A percentile compares a stretch with the other conserved stretches of the same genome.
Conservation (phyloP, 2,797 vertebrate species). For the Psittacula derbiana region DNA sequence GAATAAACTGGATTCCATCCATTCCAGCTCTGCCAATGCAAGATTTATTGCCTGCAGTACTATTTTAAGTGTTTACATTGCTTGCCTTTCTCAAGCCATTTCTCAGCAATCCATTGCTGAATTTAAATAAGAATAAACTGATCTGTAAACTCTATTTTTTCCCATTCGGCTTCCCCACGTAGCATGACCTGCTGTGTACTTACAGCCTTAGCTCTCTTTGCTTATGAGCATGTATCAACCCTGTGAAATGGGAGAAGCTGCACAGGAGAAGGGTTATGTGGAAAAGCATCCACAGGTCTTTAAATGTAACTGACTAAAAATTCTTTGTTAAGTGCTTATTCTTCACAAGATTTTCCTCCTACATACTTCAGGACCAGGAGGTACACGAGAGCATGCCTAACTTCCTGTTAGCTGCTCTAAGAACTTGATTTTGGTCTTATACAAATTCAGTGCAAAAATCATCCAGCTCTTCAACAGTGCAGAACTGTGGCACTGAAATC, state of each 20-base stretch:
- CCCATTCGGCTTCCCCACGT: not conserved
- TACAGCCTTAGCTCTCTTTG: not conserved
- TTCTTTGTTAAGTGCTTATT: not conserved
- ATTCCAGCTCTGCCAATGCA: slow-evolving; percentile 1
- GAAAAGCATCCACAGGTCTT: not conserved
- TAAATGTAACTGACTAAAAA: not conserved
- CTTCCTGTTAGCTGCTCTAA: not conserved
- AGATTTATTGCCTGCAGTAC: not conserved
- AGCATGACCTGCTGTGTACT: not conserved
- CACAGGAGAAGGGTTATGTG: not conserved
- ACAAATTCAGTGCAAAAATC: not conserved
- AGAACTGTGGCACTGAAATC: not conserved
- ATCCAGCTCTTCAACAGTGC: not conserved
- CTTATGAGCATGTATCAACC: not conserved
- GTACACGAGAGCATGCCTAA: not conserved
- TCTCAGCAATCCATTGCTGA: not conserved
- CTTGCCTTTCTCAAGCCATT: not conserved
- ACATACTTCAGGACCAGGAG: not conserved
- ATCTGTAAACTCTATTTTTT: not conserved
- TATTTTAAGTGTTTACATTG: not conserved
- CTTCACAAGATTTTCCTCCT: not conserved
- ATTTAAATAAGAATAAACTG: not conserved
- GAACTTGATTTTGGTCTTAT: not conserved
- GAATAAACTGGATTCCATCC: slow-evolving; percentile 8
- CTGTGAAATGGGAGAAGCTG: not conserved